phyloP scores from a whole-genome alignment of 1,140 invertebrate genomes.

The Hyles vespertilio region DNA sequence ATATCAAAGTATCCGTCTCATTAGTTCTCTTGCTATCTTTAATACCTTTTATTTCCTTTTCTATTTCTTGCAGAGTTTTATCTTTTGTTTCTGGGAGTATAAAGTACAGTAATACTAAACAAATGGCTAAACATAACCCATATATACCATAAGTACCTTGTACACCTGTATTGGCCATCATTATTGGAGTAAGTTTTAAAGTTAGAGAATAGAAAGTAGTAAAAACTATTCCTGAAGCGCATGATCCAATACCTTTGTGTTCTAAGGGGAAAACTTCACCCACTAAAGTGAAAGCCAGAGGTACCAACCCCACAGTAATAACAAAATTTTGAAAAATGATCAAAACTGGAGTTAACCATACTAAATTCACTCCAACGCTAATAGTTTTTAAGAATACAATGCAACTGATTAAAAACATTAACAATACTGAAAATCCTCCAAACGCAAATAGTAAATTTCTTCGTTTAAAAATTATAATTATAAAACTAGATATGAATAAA shows the following conservation, averaged over 20 bases:
- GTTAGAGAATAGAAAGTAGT: constrained; percentile 25
- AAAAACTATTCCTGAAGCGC: constrained; percentile 31
- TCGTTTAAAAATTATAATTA: constrained; percentile 31
- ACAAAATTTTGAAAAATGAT: constrained; percentile 35
- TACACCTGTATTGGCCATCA: constrained; percentile 30
- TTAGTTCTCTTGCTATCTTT: constrained; percentile 13
- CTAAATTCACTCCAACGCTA: not conserved
- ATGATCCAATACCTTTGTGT: constrained; percentile 32
- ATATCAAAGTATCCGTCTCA: not conserved
- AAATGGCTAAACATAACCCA: constrained; percentile 22
- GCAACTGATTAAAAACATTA: constrained; percentile 36
- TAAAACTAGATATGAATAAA: constrained; percentile 24
- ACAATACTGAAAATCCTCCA: constrained; percentile 21
- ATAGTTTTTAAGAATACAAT: constrained; percentile 20
- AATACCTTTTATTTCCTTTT: constrained; percentile 36
- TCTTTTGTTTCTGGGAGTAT: constrained; percentile 50
- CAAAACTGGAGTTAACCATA: constrained; percentile 28
- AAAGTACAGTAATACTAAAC: constrained; percentile 29
- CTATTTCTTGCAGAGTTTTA: constrained; percentile 46
- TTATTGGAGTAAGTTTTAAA: constrained; percentile 35
- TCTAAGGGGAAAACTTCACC: constrained; percentile 45
- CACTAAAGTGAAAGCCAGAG: constrained; percentile 32
- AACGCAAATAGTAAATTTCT: constrained; percentile 30
- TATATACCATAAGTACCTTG: constrained; percentile 37
- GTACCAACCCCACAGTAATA: constrained; percentile 34